Conservation (phyloP, 2,888 invertebrate genomes). For the Salticus scenicus region DNA sequence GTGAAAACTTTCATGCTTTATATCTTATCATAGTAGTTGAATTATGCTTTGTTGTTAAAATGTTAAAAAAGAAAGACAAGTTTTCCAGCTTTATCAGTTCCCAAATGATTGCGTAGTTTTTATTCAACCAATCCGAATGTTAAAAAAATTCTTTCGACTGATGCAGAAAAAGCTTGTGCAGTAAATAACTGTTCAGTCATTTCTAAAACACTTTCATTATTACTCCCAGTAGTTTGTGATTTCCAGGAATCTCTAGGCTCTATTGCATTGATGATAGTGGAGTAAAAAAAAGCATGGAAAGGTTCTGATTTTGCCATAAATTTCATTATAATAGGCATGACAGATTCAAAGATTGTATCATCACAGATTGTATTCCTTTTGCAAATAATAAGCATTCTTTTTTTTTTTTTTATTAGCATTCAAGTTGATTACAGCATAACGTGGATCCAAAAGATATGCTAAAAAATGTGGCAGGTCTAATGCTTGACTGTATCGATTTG, state of each 20-base stretch:
- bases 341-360: too few species aligned
- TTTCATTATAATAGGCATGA: background rate
- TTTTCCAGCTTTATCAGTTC: slow-evolving; percentile 28
- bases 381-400: slow-evolving; percentile 12
- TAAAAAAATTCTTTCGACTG: slow-evolving; percentile 15
- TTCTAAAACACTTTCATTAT: slow-evolving; percentile 10
- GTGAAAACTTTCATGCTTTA: too few species aligned
- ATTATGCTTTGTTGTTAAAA: slow-evolving; percentile 4
- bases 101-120: background rate
- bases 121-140: slow-evolving; percentile 3
- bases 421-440: background rate
- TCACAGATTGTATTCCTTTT: too few species aligned
- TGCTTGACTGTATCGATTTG: slow-evolving; percentile 7
- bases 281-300: background rate
- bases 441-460: slow-evolving; percentile 10
- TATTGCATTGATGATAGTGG: background rate
- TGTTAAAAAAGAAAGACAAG: background rate
- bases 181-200: slow-evolving; percentile 19
- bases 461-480: slow-evolving; percentile 8
- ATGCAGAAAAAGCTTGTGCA: slow-evolving; percentile 20
- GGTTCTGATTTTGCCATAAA: slow-evolving; percentile 8
- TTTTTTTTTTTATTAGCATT: background rate
- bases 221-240: slow-evolving; percentile 16
- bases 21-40: too few species aligned
- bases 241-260: background rate